These are phyloP conservation scores for Aphaenogaster ashmeadi DNA, from an alignment of 1,140 invertebrate species.

Conservation along the genomic window DNA sequence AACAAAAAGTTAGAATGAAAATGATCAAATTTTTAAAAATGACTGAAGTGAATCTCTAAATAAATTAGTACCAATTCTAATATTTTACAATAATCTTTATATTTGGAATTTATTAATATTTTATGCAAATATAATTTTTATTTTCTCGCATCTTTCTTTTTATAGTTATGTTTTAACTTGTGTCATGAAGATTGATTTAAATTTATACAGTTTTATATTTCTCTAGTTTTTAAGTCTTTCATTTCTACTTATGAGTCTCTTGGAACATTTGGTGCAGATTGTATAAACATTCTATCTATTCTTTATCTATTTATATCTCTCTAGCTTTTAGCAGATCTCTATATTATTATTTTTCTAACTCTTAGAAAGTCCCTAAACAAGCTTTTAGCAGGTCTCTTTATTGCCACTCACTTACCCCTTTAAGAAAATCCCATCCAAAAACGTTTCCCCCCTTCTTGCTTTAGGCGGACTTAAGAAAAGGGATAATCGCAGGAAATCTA, in stretches of 20 bases:
- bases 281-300: conserved; percentile 1
- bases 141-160: background rate
- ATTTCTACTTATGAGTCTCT: background rate
- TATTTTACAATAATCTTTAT: conserved; percentile 3
- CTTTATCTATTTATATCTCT: conserved; percentile 1
- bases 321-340: conserved; percentile 27
- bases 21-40: background rate
- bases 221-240: background rate
- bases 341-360: conserved; percentile 25
- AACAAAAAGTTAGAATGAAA: background rate
- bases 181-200: background rate
- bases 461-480: conserved; percentile 9
- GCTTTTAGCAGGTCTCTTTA: conserved; percentile 52
- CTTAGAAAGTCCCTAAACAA: conserved; percentile 37
- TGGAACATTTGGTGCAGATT: background rate
- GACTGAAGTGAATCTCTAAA: background rate
- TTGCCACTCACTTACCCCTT: conserved; percentile 21
- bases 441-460: background rate
- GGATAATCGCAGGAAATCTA: conserved; percentile 44
- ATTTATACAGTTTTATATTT: conserved; percentile 1
- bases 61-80: background rate
- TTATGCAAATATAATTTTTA: background rate
- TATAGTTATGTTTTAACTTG: background rate
- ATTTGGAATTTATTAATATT: background rate
- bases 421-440: conserved; percentile 25